A percentile compares a stretch with the other conserved stretches of the same genome.
These are phyloP conservation scores for Oeneis ivallda DNA, from an alignment of 2,888 invertebrate genomes.

Conservation along the genomic window DNA sequence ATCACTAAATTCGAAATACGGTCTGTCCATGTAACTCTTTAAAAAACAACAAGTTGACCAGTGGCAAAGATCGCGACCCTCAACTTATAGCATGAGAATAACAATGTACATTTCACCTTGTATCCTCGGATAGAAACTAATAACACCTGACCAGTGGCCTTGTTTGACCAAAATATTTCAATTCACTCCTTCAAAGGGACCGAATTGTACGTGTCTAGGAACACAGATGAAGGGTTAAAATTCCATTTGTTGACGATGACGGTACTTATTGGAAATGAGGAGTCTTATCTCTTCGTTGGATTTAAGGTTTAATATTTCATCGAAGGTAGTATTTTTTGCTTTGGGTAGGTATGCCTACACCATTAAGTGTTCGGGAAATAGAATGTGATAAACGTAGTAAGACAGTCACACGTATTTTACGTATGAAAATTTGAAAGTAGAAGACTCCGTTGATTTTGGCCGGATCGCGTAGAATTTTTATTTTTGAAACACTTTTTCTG, in stretches of 20 bases:
- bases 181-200: conserved; percentile 10
- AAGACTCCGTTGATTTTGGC: too few relatives aligned
- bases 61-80: too few relatives aligned
- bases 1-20: too few relatives aligned
- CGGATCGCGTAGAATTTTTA: too few relatives aligned
- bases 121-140: background rate
- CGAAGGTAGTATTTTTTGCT: background rate
- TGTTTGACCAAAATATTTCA: background rate
- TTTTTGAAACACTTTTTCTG: too few relatives aligned
- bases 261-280: conserved; percentile 12
- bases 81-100: too few relatives aligned
- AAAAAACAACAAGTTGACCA: too few relatives aligned
- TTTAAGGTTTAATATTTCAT: background rate
- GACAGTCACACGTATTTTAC: too few relatives aligned
- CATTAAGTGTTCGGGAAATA: background rate
- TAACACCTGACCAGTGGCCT: background rate
- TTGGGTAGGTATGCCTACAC: too few relatives aligned
- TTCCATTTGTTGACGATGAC: background rate
- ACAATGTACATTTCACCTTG: background rate
- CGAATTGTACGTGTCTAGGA: conserved; percentile 8
- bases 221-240: conserved; percentile 11
- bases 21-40: too few relatives aligned
- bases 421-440: too few relatives aligned
- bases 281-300: background rate
- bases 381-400: background rate